phyloP scores from a whole-genome alignment of 2,113 vertebrate species.

The Bambusicola thoracicus region DNA sequence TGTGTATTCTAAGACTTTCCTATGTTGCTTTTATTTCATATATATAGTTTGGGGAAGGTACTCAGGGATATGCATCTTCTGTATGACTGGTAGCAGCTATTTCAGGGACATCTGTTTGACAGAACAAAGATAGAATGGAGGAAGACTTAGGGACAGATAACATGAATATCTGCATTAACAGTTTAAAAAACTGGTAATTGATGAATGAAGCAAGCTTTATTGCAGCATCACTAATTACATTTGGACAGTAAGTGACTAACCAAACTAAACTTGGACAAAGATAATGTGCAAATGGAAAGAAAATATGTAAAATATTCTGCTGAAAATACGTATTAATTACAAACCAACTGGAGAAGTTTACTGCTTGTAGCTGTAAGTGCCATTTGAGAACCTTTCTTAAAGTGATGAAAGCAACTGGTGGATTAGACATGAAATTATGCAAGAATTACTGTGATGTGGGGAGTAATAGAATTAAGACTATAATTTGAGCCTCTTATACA shows the following conservation, averaged over 20 bases:
- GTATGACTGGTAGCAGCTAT: neutral
- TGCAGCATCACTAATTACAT: neutral
- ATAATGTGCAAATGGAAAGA: neutral
- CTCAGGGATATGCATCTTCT: neutral
- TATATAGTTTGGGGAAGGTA: neutral
- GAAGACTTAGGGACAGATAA: neutral
- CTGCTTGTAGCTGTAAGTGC: neutral
- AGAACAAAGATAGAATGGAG: neutral
- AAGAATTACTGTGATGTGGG: neutral
- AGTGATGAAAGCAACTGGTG: neutral
- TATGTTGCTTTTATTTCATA: neutral
- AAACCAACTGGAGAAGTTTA: neutral
- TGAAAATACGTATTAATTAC: neutral
- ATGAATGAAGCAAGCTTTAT: neutral
- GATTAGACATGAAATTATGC: accelerated
- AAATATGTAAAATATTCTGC: neutral
- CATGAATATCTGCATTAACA: neutral
- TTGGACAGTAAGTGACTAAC: neutral
- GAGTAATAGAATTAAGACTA: neutral
- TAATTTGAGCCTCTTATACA: neutral
- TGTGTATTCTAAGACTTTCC: neutral
- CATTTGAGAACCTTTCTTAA: neutral
- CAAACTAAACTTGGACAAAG: neutral
- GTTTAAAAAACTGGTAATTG: neutral
- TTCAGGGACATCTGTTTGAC: neutral